Evolutionary conservation across 2,888 invertebrate species (phyloP).

Genomic region (Drosophila lacicola): DNA sequence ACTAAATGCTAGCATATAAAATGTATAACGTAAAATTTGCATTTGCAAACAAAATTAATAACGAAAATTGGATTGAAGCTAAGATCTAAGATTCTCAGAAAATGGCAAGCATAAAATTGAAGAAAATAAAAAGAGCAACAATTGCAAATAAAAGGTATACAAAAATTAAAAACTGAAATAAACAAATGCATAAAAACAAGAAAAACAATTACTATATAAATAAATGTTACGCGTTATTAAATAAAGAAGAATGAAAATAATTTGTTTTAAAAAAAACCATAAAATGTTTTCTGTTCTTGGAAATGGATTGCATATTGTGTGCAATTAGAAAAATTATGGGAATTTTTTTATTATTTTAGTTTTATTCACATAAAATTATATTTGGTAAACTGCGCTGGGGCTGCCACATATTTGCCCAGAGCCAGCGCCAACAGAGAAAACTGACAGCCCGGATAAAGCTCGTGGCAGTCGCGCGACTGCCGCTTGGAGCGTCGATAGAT

Average conservation of each 20-base stretch:
- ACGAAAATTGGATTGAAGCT: conserved; percentile 43
- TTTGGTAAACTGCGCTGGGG: conserved; percentile 62
- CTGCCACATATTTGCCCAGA: conserved; percentile 86
- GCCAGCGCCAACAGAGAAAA: conserved; percentile 90
- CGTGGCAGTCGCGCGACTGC: conserved; percentile 86
- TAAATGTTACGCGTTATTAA: conserved; percentile 90
- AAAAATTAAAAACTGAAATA: conserved; percentile 45
- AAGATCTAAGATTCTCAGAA: conserved; percentile 26
- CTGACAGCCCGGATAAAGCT: conserved; percentile 87
- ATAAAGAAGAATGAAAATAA: conserved; percentile 86
- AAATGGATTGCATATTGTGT: neutral
- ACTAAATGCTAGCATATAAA: conserved; percentile 41
- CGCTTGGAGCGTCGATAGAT: conserved; percentile 87
- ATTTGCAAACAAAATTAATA: conserved; percentile 40
- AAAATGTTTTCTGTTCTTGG: neutral
- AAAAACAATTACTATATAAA: conserved; percentile 84
- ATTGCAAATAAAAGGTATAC: conserved; percentile 65
- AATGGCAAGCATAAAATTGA: conserved; percentile 37
- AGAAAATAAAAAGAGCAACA: conserved; percentile 61
- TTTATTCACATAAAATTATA: conserved; percentile 63
- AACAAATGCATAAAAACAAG: conserved; percentile 51
- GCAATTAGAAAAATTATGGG: neutral
- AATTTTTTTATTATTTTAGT: neutral
- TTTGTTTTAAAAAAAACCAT: conserved; percentile 83
- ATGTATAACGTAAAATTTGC: conserved; percentile 59